Conservation (phyloP, 2,113 vertebrate genomes). For the Poecile atricapillus region DNA sequence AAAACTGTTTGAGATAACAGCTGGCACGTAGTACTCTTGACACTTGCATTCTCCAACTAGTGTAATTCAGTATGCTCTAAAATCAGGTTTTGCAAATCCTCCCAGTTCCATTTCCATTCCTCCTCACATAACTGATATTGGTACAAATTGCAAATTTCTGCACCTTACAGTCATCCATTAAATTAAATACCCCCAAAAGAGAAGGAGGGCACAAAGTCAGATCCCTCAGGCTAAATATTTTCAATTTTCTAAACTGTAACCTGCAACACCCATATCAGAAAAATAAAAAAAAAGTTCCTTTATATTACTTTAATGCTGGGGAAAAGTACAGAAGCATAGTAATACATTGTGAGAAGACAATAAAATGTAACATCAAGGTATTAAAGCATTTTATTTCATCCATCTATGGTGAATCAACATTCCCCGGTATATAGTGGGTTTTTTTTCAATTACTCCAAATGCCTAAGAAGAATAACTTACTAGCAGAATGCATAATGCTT, state of each 20-base stretch:
- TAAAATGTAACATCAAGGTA: neutral
- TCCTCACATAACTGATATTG: neutral
- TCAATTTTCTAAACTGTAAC: neutral
- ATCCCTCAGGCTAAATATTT: neutral
- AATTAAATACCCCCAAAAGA: neutral
- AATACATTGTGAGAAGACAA: neutral
- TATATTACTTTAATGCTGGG: neutral
- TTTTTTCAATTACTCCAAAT: neutral
- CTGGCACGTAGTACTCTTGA: neutral
- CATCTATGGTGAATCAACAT: neutral
- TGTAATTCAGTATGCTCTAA: neutral
- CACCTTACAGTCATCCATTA: neutral
- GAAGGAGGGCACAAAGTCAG: neutral
- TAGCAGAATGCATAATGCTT: neutral
- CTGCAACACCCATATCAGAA: neutral
- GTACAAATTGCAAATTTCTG: neutral
- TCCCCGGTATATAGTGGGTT: neutral
- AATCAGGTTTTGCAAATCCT: neutral
- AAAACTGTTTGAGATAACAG: neutral
- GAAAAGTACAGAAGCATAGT: neutral
- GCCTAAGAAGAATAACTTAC: neutral
- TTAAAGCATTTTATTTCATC: neutral
- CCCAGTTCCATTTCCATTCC: neutral
- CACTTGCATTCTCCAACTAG: neutral
- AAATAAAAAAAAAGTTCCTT: neutral